Evolutionary conservation across 2,113 vertebrate species (phyloP), one percentile per base, ranked within the genome.

Genomic region (Cercopithecus mona): DNA sequence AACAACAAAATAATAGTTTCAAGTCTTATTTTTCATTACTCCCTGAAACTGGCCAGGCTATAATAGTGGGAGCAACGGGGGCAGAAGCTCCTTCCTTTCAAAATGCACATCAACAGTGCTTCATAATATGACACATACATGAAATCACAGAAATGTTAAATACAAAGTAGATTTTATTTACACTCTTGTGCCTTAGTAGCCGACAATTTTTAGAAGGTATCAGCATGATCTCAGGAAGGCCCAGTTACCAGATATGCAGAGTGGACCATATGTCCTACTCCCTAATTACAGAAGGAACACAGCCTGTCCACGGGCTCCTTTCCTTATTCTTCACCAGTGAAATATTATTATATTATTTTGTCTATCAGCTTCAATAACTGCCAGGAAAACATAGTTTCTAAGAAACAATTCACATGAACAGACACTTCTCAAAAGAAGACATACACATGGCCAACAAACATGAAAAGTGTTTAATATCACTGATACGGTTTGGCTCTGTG

Each of bases 1-100:
- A 76, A 94, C 72, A 93, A 93, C 30, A 81, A 96, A 97, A 90
- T n/a, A 75, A 76, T 22, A 48, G 45, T 64, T 93, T 70, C 48
- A 40, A 78, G 52, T 45, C 57, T 95, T 88, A 40, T 32, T 91
- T 88, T 84, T 79, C 73, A 87, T 80, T 57, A 88, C 3, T 79
- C 30, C 45, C 38, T 68, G 27, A 95, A 97, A 85, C 90, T 3
- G 91, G 32, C 14, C 23, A 43, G 25, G 22, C 38, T 88, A n/a
- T 5, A 57, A 79, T 0, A 72, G 5, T 8, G 66, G 30, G 35
- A 45, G 45, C 50, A 88, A 43, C 11, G 20, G 3, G 2, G 32
- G 22, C 43, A 83, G 18, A 93, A 75, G 13, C 30, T 55, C 38
- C 48, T 83, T n/a, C 85, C 66, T 92, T 66, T 78, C 82, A 72